Percentiles rank a stretch among this genome's conserved stretches.
Evolutionary conservation across 2,888 invertebrate genomes (phyloP).

Genomic region (Pterobdella sp.): DNA sequence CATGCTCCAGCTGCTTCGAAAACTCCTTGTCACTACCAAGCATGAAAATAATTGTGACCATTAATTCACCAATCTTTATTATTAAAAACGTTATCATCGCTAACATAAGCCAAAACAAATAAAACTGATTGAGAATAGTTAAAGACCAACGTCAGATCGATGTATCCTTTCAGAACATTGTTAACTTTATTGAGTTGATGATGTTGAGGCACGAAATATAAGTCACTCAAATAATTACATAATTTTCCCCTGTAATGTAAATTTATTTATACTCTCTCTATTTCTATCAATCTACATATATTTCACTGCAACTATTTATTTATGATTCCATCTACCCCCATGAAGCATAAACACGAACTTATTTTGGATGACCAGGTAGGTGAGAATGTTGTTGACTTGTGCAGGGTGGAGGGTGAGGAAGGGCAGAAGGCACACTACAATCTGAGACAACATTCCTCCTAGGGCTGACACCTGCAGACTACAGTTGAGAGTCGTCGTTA

Average conservation of each 20-base stretch:
- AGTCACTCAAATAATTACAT: constrained; percentile 66
- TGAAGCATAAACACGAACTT: constrained; percentile 38
- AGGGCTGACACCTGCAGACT: constrained; percentile 48
- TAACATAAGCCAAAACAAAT: no score
- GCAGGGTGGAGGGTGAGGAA: constrained; percentile 63
- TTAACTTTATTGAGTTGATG: constrained; percentile 63
- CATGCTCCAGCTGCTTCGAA: constrained; percentile 43
- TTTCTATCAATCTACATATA: neutral
- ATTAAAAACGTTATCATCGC: no score
- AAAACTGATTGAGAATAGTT: constrained; percentile 1
- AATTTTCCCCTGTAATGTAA: constrained; percentile 53
- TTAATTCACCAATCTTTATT: no score
- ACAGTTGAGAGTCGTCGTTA: no score
- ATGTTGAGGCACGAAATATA: constrained; percentile 71
- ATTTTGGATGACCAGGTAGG: constrained; percentile 59
- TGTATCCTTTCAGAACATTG: constrained; percentile 43
- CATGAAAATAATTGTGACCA: no score
- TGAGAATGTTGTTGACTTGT: constrained; percentile 69
- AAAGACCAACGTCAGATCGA: no score
- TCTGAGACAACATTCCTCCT: constrained; percentile 72
- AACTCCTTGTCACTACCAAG: constrained; percentile 31
- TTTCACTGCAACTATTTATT: neutral
- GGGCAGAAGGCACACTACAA: constrained; percentile 72
- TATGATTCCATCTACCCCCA: constrained; percentile 4
- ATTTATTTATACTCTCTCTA: neutral